Evolutionary conservation across 2,797 vertebrate species (phyloP), one percentile per base, ranked within the genome.

Genomic region (Tauraco hartlaubi): DNA sequence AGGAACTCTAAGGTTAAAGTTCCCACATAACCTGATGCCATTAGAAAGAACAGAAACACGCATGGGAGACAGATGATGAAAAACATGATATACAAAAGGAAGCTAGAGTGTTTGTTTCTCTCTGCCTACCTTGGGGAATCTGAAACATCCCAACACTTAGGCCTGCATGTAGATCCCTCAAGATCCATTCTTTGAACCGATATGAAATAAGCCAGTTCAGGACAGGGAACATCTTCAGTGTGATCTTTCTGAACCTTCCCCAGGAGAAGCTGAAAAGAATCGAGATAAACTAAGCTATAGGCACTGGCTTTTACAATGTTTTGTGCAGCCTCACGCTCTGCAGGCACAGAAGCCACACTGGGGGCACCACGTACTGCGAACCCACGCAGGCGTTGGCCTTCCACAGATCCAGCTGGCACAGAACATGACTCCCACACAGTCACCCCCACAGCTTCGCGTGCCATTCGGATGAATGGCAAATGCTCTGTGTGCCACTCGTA

Each of bases 101-200:
- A 75, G 11, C 23, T 21, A 26, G n/a, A 51, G 26, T 35, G 33
- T 0, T 41, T 56, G 29, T 63, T 49, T 39, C 33, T 28, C 73
- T 72, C 81, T 92, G 62, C 94, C 95, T 97, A 96, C 96, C 96
- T 96, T 98, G 96, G 74, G 96, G 93, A 91, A 98, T 77, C 90
- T 97, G 97, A 69, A 98, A 85, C 67, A 97, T 72, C 39, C 96
- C 97, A 80, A 96, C 92, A 83, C 48, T 97, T 88, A 94, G 8
- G 56, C 98, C 97, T 68, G 97, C 96, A 17, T 96, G 94, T 56
- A 98, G 75, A 85, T 97, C 97, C 88, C 96, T 96, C 80, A 97
- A 88, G 89, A 98, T 84, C 96, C 97, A 98, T 22, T 97, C 97
- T 88, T 96, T 93, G 72, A 97, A 82, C 51, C 29, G 91, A 64